phyloP scores from a whole-genome alignment of 2,888 invertebrate species.

The Synanthedon tipuliformis region DNA sequence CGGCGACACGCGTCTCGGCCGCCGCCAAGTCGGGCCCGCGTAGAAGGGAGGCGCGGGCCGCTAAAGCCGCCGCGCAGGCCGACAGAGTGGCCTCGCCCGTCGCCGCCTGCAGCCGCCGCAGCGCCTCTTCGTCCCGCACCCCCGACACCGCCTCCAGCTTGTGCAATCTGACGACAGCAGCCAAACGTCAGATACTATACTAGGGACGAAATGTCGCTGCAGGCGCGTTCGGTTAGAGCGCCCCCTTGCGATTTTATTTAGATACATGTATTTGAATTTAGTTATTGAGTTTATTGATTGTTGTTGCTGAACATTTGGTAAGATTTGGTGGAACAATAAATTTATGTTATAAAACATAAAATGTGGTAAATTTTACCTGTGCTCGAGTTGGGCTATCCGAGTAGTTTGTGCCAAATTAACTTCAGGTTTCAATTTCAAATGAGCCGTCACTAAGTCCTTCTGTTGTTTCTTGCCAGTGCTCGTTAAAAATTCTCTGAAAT shows the following conservation, averaged over 20 bases:
- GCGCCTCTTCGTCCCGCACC: slow-evolving; percentile 79
- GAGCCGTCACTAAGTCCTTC: slow-evolving; percentile 59
- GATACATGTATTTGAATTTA: too few species aligned
- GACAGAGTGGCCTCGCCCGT: slow-evolving; percentile 58
- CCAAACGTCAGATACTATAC: too few species aligned
- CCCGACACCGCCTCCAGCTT: slow-evolving; percentile 87
- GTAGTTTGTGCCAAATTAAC: slow-evolving; percentile 77
- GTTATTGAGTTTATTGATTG: too few species aligned
- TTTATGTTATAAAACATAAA: too few species aligned
- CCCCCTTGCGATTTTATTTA: too few species aligned
- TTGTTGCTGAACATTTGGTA: too few species aligned
- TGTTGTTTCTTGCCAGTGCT: slow-evolving; percentile 37
- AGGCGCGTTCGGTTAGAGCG: too few species aligned
- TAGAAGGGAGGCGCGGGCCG: slow-evolving; percentile 78
- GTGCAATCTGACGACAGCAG: slow-evolving; percentile 71
- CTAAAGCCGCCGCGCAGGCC: slow-evolving; percentile 83
- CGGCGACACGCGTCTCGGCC: slow-evolving; percentile 83
- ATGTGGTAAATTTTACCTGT: slow-evolving; percentile 43
- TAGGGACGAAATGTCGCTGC: too few species aligned
- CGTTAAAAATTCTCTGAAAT: slow-evolving; percentile 40
- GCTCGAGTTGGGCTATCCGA: slow-evolving; percentile 85
- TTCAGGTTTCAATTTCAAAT: slow-evolving; percentile 62
- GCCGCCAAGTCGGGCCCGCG: slow-evolving; percentile 82
- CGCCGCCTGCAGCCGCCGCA: slow-evolving; percentile 68
- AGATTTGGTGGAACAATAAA: too few species aligned